Evolutionary conservation across 2,113 vertebrate genomes (phyloP).

Genomic region (Passer domesticus): DNA sequence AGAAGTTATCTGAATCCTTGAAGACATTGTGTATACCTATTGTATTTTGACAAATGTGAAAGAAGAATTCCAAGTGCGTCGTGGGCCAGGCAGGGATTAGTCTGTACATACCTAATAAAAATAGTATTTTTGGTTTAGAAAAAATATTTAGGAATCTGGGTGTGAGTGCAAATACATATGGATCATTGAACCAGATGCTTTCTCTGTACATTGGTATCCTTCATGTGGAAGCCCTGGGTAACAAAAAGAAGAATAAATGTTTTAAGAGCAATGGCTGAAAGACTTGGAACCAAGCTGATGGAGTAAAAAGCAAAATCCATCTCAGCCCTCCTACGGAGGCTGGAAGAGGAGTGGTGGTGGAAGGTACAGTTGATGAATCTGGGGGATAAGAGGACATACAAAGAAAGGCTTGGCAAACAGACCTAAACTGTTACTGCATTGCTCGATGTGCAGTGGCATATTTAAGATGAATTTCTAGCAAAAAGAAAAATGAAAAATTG

Average conservation of each 20-base stretch:
- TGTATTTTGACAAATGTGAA: not conserved
- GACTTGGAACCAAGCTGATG: not conserved
- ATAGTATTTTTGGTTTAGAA: not conserved
- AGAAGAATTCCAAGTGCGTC: not conserved
- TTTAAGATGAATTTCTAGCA: not conserved
- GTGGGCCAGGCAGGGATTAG: not conserved
- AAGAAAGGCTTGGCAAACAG: not conserved
- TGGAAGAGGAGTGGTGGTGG: not conserved
- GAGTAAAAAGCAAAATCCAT: not conserved
- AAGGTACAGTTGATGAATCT: not conserved
- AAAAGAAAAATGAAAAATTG: not conserved
- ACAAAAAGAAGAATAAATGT: not conserved
- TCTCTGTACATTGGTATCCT: not conserved
- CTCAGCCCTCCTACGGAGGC: not conserved
- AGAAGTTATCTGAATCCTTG: not conserved
- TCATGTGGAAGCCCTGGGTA: not conserved
- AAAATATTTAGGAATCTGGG: not conserved
- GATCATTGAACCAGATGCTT: not conserved
- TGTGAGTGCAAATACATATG: fast-evolving
- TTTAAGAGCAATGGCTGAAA: not conserved
- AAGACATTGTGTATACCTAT: not conserved
- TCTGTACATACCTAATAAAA: not conserved
- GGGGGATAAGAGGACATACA: not conserved
- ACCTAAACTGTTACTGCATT: fast-evolving
- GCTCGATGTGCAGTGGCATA: not conserved